A percentile compares a stretch with the other conserved stretches of the same genome.
Conservation (phyloP, 2,888 invertebrate species). For the Hipparchia semele region DNA sequence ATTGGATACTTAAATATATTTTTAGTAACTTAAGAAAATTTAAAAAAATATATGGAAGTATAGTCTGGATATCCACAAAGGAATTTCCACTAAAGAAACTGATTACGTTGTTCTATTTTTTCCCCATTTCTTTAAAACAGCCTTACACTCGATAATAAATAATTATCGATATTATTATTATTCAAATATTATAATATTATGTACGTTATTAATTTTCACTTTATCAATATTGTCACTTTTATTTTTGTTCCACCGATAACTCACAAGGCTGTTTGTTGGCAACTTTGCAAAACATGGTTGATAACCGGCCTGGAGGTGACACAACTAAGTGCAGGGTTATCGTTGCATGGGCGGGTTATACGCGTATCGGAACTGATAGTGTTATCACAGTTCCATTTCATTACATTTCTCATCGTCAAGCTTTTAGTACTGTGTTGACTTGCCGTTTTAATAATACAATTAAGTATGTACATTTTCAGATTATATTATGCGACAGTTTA, state of each 20-base stretch:
- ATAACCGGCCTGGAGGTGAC: conserved; percentile 54
- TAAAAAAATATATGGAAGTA: no score
- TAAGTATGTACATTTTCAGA: neutral
- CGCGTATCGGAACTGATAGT: conserved; percentile 55
- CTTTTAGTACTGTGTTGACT: conserved; percentile 10
- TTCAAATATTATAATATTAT: neutral
- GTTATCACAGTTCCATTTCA: conserved; percentile 57
- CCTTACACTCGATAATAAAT: neutral
- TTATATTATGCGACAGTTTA: neutral
- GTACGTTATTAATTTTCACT: conserved; percentile 49
- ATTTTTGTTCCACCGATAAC: conserved; percentile 44
- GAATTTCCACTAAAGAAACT: neutral
- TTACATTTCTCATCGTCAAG: conserved; percentile 31
- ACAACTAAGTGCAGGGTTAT: conserved; percentile 73
- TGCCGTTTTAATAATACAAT: conserved; percentile 6
- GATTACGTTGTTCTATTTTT: neutral
- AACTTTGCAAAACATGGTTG: conserved; percentile 51
- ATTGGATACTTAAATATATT: no score
- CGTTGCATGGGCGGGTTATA: conserved; percentile 61
- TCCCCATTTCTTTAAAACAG: no score
- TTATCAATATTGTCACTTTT: conserved; percentile 58
- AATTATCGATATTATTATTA: conserved; percentile 2
- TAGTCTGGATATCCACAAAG: no score
- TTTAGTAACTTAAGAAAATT: no score
- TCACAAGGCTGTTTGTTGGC: conserved; percentile 47